A percentile compares a stretch with the other conserved stretches of the same genome.
Conservation (phyloP, 2,113 vertebrate genomes). For the Corydoras sp. region DNA sequence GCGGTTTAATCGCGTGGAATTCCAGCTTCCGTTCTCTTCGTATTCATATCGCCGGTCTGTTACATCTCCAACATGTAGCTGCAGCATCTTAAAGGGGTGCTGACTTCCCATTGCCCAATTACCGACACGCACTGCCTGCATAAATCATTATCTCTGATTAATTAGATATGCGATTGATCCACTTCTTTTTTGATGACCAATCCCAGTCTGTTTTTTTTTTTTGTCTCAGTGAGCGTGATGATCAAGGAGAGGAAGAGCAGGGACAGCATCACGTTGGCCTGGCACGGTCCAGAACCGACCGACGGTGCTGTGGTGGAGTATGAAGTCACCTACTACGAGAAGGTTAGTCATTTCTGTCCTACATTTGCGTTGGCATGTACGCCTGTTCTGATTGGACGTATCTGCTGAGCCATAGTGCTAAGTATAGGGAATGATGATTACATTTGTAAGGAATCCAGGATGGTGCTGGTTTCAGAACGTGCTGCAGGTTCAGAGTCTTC, state of each 20-base stretch:
- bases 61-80: not conserved
- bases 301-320: constrained; percentile 52
- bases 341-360: constrained; percentile 45
- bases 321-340: constrained; percentile 59
- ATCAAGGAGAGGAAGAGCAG: constrained; percentile 54
- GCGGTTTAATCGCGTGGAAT: too few relatives aligned
- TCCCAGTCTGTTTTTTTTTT: constrained; percentile 32
- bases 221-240: constrained; percentile 51
- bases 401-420: constrained; percentile 23
- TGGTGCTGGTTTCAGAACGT: too few relatives aligned
- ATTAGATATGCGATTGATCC: constrained; percentile 45
- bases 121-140: constrained; percentile 38
- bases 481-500: too few relatives aligned
- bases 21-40: too few relatives aligned
- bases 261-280: constrained; percentile 55
- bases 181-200: constrained; percentile 38
- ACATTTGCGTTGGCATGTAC: constrained; percentile 22
- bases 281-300: constrained; percentile 49
- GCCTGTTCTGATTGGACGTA: constrained; percentile 26
- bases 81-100: constrained; percentile 3
- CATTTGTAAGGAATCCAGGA: not conserved
- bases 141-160: constrained; percentile 43
- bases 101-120: constrained; percentile 26
- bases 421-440: constrained; percentile 5
- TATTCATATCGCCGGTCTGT: too few relatives aligned